A percentile compares a stretch with the other conserved stretches of the same genome.
phyloP scores from a whole-genome alignment of 2,113 vertebrate species.

The Neolamprologus variostigma region DNA sequence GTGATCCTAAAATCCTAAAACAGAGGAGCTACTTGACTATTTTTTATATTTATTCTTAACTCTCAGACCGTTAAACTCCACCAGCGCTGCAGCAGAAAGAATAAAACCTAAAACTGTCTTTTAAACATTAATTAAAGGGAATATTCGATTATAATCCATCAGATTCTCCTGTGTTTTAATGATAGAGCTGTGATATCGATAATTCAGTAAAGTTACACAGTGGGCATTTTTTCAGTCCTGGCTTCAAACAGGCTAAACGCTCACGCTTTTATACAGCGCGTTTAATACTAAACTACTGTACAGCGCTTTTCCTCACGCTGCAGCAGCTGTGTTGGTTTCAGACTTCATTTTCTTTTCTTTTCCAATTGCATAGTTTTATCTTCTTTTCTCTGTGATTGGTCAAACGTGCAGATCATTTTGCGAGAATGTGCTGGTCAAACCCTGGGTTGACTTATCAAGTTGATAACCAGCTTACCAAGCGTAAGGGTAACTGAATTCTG shows the following conservation, averaged over 20 bases:
- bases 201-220: neutral
- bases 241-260: neutral
- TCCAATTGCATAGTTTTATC: neutral
- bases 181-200: neutral
- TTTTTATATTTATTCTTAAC: neutral
- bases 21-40: neutral
- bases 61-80: neutral
- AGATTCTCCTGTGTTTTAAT: neutral
- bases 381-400: neutral
- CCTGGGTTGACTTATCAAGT: neutral
- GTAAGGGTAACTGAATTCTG: neutral
- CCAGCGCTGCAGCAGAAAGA: neutral
- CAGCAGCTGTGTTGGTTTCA: neutral
- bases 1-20: neutral
- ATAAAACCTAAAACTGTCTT: neutral
- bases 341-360: neutral
- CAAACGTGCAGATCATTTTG: neutral
- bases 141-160: neutral
- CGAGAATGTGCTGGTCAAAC: neutral
- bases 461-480: rapidly evolving
- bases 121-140: neutral
- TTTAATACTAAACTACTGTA: neutral
- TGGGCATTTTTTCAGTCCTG: neutral
- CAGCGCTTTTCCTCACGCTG: rapidly evolving
- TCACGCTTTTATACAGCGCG: neutral